Base-by-base conservation (phyloP, 2,888 invertebrate genomes). In the Brassicogethes aeneus region DNA sequence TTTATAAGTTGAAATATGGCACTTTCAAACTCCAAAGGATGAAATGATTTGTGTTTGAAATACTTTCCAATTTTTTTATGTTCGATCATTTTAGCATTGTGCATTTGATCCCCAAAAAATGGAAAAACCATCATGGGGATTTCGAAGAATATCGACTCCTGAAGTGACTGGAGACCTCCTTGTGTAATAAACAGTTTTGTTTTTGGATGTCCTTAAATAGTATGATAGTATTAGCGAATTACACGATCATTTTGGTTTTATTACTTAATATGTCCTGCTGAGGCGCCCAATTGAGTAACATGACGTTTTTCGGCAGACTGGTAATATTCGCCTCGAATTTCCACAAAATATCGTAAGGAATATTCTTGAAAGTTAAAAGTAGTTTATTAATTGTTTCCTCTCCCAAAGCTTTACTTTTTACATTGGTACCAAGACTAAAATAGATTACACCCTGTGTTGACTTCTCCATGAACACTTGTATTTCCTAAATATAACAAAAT, bases 111-210 rank as follows among this genome's bases (percentile, higher is more conserved):
- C n/a, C 51, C 54, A 36, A 52, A 47, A 33, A 54, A 52, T 3
- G 55, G 49, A 15, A 55, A 53, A 2, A 48, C 52, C 2, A 55
- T 39, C 34, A 51, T 36, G 12, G 55, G 55, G 15, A 54, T 43
- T 2, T 38, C 34, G 15, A 42, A 45, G 29, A 44, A 40, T 2
- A 54, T 29, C 2, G 52, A 41, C 37, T 55, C 55, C 39, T 52
- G 48, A 33, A 54, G 44, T 8, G 55, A 55, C 41, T 54, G 55
- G 2, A 54, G 34, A 10, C 55, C 55, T n/a, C 53, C 55, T 44
- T 55, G 55, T 1, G 53, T 54, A 14, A 55, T 52, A 39, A 72
- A 72, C 1, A 70, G 39, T 44, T 70, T 72, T 0, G 72, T 44
- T 37, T 72, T 72, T n/a, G 64, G 64, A 49, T 72, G 71, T 16